A percentile compares a stretch with the other conserved stretches of the same genome.
Conservation (phyloP, 2,113 vertebrate species). For the Solea senegalensis region DNA sequence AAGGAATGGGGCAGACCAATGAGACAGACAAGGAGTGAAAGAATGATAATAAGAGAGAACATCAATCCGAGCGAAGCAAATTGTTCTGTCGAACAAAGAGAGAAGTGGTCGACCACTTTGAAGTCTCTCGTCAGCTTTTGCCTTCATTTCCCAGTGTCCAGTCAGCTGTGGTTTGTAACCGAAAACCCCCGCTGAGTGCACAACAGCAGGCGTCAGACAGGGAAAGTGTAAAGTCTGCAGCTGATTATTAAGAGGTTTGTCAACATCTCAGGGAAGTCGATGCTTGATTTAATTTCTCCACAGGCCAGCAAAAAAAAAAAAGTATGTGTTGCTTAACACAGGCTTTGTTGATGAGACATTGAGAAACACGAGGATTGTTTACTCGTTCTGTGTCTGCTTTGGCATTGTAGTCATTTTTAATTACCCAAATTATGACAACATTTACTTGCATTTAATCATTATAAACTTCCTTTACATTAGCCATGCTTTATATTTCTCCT, state of each 20-base stretch:
- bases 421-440: not conserved
- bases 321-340: not conserved
- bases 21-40: conserved; percentile 41
- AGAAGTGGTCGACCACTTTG: conserved; percentile 6
- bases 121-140: not conserved
- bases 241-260: conserved; percentile 27
- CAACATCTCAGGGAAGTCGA: conserved; percentile 15
- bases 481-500: not conserved
- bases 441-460: not conserved
- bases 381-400: not conserved
- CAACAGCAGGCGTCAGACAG: conserved; percentile 49
- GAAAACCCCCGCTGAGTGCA: conserved; percentile 29
- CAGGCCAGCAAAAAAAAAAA: not conserved
- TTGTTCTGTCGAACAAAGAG: conserved; percentile 23
- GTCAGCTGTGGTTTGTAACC: conserved; percentile 27
- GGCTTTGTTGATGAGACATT: conserved; percentile 32
- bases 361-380: conserved; percentile 17
- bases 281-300: conserved; percentile 30
- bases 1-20: conserved; percentile 44
- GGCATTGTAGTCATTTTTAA: not conserved
- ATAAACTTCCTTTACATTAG: not conserved
- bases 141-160: not conserved
- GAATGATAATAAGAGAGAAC: conserved; percentile 24
- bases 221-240: conserved; percentile 32
- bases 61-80: conserved; percentile 17